Conservation (phyloP, 1,140 invertebrate genomes). For the Monomorium pharaonis region DNA sequence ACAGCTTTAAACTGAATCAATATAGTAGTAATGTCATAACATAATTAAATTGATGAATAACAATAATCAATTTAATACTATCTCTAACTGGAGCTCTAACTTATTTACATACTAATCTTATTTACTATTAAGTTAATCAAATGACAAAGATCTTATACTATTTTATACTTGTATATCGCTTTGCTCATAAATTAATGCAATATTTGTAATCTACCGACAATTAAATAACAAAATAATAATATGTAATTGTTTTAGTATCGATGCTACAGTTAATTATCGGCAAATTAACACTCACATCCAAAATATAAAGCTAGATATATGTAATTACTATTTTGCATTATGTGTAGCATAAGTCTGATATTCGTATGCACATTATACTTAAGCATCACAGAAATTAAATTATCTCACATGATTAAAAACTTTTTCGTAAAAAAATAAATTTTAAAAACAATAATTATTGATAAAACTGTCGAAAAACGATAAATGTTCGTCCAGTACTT, state of each 20-base stretch:
- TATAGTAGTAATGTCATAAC: too few species aligned
- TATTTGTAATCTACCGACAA: not conserved
- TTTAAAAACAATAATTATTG: not conserved
- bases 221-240: not conserved
- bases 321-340: not conserved
- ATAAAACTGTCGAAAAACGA: not conserved
- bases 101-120: too few species aligned
- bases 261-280: not conserved
- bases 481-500: not conserved
- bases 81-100: too few species aligned
- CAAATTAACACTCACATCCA: not conserved
- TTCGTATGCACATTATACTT: not conserved
- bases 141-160: not conserved
- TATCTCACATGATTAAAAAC: not conserved
- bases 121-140: not conserved
- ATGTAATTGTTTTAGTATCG: not conserved
- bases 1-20: too few species aligned
- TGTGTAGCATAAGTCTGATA: not conserved
- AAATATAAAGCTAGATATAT: not conserved
- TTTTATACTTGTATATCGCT: not conserved
- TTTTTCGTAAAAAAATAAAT: not conserved
- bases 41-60: too few species aligned
- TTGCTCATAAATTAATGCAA: not conserved
- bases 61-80: too few species aligned
- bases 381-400: not conserved